These are phyloP conservation scores for Phaethon lepturus DNA, from an alignment of 2,113 vertebrate species.

Conservation along the genomic window DNA sequence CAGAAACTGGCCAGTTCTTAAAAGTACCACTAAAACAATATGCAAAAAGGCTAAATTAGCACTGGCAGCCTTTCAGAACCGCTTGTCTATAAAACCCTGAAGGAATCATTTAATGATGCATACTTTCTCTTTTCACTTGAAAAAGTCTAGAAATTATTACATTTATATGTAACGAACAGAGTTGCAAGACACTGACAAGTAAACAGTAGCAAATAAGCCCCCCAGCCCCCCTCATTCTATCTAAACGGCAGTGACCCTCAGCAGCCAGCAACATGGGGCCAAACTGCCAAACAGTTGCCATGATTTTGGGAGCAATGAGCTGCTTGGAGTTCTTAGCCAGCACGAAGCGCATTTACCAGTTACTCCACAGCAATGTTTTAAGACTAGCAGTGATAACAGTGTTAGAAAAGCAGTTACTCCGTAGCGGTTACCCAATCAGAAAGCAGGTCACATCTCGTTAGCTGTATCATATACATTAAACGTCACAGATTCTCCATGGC, in stretches of 20 bases:
- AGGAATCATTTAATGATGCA: background rate
- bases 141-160: background rate
- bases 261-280: background rate
- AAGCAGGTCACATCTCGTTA: conserved; percentile 77
- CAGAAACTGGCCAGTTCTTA: background rate
- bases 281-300: background rate
- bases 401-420: conserved; percentile 49
- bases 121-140: background rate
- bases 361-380: conserved; percentile 2
- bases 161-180: background rate
- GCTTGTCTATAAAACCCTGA: background rate
- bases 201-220: background rate
- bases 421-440: conserved; percentile 69
- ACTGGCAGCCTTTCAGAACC: background rate
- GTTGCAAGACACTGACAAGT: background rate
- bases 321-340: background rate
- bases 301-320: background rate
- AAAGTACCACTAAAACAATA: background rate
- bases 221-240: background rate
- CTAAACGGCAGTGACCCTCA: background rate
- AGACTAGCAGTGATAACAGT: background rate
- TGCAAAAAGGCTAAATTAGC: background rate
- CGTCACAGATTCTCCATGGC: conserved; percentile 68
- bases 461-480: conserved; percentile 73
- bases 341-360: background rate